Evolutionary conservation across 2,113 vertebrate species (phyloP).

Genomic region (Dasyornis broadbenti): DNA sequence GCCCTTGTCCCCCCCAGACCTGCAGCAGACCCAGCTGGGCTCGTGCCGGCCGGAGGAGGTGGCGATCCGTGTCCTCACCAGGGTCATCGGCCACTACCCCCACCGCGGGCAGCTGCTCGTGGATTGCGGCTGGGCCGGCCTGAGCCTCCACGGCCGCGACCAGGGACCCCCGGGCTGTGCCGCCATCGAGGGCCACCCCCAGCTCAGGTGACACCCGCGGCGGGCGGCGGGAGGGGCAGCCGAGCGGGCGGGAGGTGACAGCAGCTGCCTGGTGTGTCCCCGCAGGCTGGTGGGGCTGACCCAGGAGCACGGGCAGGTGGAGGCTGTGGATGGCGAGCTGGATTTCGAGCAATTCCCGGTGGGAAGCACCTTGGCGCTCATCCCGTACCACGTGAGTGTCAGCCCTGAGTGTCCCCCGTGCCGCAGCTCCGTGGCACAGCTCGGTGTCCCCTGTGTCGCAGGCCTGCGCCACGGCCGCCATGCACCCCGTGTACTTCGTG

Average conservation of each 20-base stretch:
- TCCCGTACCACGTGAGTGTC: constrained; percentile 82
- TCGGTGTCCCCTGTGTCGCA: neutral
- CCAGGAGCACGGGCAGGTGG: constrained; percentile 83
- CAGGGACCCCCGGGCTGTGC: constrained; percentile 72
- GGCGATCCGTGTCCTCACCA: constrained; percentile 78
- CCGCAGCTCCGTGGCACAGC: neutral
- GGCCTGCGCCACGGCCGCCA: constrained; percentile 80
- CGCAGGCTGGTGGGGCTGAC: constrained; percentile 79
- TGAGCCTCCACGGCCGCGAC: constrained; percentile 76
- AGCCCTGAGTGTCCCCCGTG: accelerated
- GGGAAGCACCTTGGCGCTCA: constrained; percentile 71
- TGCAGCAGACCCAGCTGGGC: constrained; percentile 79
- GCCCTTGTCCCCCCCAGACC: neutral
- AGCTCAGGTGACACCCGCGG: constrained; percentile 66
- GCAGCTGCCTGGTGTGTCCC: neutral
- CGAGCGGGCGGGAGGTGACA: neutral
- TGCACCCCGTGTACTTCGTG: constrained; percentile 80
- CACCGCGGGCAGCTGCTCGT: constrained; percentile 81
- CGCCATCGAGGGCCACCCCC: constrained; percentile 77
- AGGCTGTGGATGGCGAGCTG: constrained; percentile 68
- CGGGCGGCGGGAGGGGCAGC: accelerated
- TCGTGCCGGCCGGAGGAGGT: constrained; percentile 79
- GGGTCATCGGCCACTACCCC: constrained; percentile 80
- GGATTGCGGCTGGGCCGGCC: constrained; percentile 80
- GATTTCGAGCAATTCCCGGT: constrained; percentile 77